Base-by-base conservation (phyloP, 2,888 invertebrate species). In the Drosophila pseudotakahashii region DNA sequence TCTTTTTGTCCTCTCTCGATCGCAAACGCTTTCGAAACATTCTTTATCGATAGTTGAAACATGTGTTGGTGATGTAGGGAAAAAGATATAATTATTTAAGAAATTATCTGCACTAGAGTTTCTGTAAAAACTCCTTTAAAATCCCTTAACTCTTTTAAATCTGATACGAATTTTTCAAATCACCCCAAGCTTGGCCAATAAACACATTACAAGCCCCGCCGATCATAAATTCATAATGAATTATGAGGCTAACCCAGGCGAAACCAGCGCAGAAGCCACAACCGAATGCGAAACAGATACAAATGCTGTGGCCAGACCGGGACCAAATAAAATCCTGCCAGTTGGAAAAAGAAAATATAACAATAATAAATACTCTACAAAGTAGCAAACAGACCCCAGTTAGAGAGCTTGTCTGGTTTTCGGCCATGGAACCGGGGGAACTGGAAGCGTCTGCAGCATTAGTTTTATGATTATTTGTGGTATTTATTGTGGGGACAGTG, bases 401-500 rank as follows among this genome's bases (percentile, higher is more conserved):
- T 54, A 57, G 45, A 64, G 42, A 39, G 7, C 19, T 57, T 23
- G 72, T 82, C 64, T 82, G 71, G 66, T 60, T 64, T 75, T 70
- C 62, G 72, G 59, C 11, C 30, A 7, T 7, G 10, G 23, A 39
- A 10, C 3, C 7, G 11, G 16, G 45, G 45, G 9, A 36, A 19
- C 19, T 32, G 39, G 36, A 47, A 72, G 64, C 69, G 79, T 74
- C 87, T 85, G 75, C 73, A 83, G 83, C 71, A 86, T 86, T 86
- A 88, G 79, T 90, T 90, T 91, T 89, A 90, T 89, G 91, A 91
- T 90, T 90, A 91, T 91, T 90, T 91, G 90, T 85, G 88, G 81
- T 79, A 79, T 79, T 90, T 89, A 80, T 87, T 81, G 81, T 55
- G 79, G 79, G 75, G 74, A 55, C 57, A 47, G 47, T 58, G 69